Evolutionary conservation across 2,888 invertebrate species (phyloP).

Genomic region (Endotricha flammealis): DNA sequence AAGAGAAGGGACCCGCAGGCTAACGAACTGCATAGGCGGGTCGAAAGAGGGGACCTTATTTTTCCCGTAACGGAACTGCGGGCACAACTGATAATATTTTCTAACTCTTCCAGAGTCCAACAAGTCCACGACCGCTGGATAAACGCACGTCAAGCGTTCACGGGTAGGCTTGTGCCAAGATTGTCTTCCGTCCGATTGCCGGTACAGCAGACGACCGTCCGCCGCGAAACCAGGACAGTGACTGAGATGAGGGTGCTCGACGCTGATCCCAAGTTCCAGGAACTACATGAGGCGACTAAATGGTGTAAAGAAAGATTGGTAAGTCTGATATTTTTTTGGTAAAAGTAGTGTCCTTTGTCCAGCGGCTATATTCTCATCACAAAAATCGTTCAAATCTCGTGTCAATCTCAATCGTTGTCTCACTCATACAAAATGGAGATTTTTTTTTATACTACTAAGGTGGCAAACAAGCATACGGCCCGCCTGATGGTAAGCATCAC

Average conservation of each 20-base stretch:
- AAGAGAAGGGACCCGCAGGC: slow-evolving; percentile 94
- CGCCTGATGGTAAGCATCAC: too few relatives aligned
- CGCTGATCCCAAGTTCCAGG: slow-evolving; percentile 94
- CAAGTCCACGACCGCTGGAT: slow-evolving; percentile 95
- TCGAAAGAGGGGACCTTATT: too few relatives aligned
- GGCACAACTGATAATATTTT: too few relatives aligned
- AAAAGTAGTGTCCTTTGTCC: too few relatives aligned
- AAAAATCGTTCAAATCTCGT: too few relatives aligned
- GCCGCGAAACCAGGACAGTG: slow-evolving; percentile 90
- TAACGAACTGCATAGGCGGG: slow-evolving; percentile 88
- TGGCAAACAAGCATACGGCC: too few relatives aligned
- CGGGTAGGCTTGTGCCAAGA: slow-evolving; percentile 90
- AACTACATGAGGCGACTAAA: slow-evolving; percentile 94
- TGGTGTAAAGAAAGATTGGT: slow-evolving; percentile 97
- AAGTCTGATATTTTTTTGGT: too few relatives aligned
- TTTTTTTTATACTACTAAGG: too few relatives aligned
- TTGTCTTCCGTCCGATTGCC: slow-evolving; percentile 90
- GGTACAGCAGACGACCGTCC: slow-evolving; percentile 93
- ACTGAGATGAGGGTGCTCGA: slow-evolving; percentile 94
- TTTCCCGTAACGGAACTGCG: too few relatives aligned
- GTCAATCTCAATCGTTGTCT: too few relatives aligned
- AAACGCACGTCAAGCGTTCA: slow-evolving; percentile 90
- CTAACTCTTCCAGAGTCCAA: slow-evolving; percentile 87
- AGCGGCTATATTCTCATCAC: too few relatives aligned
- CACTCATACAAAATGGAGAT: too few relatives aligned